Base-by-base conservation (phyloP, 2,888 invertebrate species). In the Brenthis ino region DNA sequence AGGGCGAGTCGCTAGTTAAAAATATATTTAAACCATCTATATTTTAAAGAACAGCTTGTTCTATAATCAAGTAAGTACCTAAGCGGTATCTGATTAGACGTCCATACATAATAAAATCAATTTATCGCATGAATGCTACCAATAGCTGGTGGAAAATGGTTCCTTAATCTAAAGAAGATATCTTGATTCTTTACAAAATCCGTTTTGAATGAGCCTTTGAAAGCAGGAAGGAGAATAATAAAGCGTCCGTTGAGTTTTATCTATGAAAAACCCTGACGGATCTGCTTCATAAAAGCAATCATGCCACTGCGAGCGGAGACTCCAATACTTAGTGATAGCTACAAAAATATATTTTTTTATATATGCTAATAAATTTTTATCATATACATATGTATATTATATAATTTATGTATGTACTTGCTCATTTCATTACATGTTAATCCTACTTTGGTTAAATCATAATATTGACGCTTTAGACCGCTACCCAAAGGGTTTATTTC, bases 171-270 rank as follows among this genome's bases (percentile, higher is more conserved):
- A 47, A 54, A 60, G 58, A 66, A 37, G 57, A 66, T 66, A 66
- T 60, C 66, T 68, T 53, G 54, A 63, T 71, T 65, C 57, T 57
- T 65, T 57, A 51, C 57, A 65, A 63, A 57, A 68, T 71, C 63
- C 61, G n/a, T 71, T 71, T 68, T 64, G 54, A 51, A 60, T 57
- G 51, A 66, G 64, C 56, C 55, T 68, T 68, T 68, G 51, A 60
- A 71, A 61, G 61, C 48, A 55, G 66, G 57, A 58, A 58, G 68
- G 66, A 63, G 63, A 68, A 68, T 71, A 71, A 64, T 69, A 72
- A 66, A 70, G 70, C 58, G 66, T 65, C 65, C 71, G 65, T 74
- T 67, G 65, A 70, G 69, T 72, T 73, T 74, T 72, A 75, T 73
- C 70, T 69, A 65, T 65, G 58, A 70, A 70, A 69, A 67, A 69